phyloP scores from a whole-genome alignment of 2,797 vertebrate genomes.

The Lindbergichthys nudifrons region DNA sequence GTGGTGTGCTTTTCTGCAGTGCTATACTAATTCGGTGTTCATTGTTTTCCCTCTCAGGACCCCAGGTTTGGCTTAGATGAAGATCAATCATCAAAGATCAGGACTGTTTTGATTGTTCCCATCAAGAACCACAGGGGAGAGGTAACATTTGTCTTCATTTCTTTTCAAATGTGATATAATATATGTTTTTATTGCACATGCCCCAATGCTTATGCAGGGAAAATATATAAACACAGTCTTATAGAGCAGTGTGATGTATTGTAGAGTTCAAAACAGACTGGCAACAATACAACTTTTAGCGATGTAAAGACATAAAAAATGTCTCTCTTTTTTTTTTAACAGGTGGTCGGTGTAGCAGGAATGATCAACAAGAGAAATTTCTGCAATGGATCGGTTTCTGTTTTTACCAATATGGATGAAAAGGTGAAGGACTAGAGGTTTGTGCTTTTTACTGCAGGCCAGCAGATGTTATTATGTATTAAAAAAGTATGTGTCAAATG shows the following conservation, averaged over 20 bases:
- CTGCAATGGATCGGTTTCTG: constrained; percentile 73
- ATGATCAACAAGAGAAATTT: constrained; percentile 89
- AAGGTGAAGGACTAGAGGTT: constrained; percentile 79
- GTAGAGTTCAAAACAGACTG: background rate
- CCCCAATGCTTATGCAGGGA: background rate
- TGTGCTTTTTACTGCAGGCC: background rate
- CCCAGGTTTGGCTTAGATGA: constrained; percentile 44
- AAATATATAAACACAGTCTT: background rate
- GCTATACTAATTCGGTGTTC: background rate
- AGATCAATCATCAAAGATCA: constrained; percentile 46
- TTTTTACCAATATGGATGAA: constrained; percentile 90
- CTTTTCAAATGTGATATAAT: background rate
- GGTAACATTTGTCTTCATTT: constrained; percentile 73
- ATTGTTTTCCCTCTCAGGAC: constrained; percentile 38
- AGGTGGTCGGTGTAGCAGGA: constrained; percentile 90
- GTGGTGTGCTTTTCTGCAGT: background rate
- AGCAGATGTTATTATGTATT: background rate
- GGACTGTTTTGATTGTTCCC: constrained; percentile 64
- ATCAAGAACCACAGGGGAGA: constrained; percentile 88
- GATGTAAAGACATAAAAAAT: too few relatives aligned
- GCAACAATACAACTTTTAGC: background rate
- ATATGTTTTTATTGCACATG: background rate
- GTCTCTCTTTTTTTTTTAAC: constrained; percentile 22
- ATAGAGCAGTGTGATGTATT: background rate
- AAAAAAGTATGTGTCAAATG: too few relatives aligned